Base-by-base conservation (phyloP, 2,888 invertebrate genomes). In the Ichneumon xanthorius region DNA sequence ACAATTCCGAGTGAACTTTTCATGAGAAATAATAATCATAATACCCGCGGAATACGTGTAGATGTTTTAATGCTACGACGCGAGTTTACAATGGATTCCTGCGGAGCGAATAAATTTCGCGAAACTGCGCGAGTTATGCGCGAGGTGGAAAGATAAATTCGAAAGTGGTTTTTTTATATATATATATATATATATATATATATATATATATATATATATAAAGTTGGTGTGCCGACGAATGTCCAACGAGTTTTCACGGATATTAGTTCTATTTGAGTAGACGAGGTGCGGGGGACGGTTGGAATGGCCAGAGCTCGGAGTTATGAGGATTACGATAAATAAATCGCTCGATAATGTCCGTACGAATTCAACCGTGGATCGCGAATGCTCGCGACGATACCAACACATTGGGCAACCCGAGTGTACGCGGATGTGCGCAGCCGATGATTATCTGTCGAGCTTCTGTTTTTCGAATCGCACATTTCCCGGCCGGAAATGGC, bases 281-380 rank as follows among this genome's bases (percentile, higher is more conserved):
- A 55, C 70, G 33, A 63, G 1, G 33, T 14, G 19, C 22, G 26
- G 30, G 16, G 7, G 33, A 30, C 2, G 33, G 33, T 30, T 7
- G 63, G 16, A 63, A 63, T 33, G 26, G 33, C 6, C n/a, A 33
- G 16, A 16, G 14, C 1, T 16, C 30, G 9, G 55, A 22, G 19
- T 55, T n/a, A 16, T 37, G 58, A 9, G 53, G 40, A 68, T 55
- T 33, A n/a, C 53, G 55, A 67, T 26, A 48, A 84, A 86, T 86
- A 83, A 80, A 80, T 80, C 79, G 77, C 55, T 72, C 80, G 68
- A 86, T 82, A 73, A 84, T 72, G 72, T 30, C 26, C 40, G 50
- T 67, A 80, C 76, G 67, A 77, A 80, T 81, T 84, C 53, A 55
- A 22, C 22, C 55, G 55, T 55, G 55, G 55, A 55, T 55, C 22